phyloP scores from a whole-genome alignment of 2,797 vertebrate species.

The Petrocephalus sullivani region DNA sequence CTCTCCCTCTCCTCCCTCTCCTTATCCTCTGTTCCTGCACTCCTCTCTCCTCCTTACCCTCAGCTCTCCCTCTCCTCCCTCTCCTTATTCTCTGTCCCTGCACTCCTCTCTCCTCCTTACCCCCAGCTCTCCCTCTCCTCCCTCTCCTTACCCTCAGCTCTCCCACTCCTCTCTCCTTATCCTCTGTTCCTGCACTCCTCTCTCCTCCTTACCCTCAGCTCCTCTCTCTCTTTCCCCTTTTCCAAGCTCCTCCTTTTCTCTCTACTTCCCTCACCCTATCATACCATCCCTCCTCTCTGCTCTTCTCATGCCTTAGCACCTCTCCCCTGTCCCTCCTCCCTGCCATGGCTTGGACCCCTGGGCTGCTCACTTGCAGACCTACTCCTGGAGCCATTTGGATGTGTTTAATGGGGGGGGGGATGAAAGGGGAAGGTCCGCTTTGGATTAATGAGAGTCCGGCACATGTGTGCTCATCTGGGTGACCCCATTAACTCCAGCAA shows the following conservation, averaged over 20 bases:
- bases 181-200: not conserved
- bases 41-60: not conserved
- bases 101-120: too few species aligned
- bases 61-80: not conserved
- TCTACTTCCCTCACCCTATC: too few species aligned
- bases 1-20: not conserved
- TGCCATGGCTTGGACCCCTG: not conserved
- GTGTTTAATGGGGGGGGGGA: not conserved
- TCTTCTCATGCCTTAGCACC: not conserved
- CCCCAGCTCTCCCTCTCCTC: too few species aligned
- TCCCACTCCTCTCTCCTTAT: not conserved
- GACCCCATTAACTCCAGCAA: constrained; percentile 34
- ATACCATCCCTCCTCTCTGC: too few species aligned
- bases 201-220: not conserved
- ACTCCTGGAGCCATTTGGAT: not conserved
- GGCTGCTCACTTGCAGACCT: not conserved
- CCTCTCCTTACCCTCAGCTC: not conserved
- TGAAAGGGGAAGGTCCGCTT: constrained; percentile 28
- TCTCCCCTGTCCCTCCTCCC: not conserved
- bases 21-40: too few species aligned
- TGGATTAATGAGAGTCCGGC: constrained; percentile 26
- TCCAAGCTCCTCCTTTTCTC: not conserved
- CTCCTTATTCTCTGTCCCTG: too few species aligned
- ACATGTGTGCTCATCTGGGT: constrained; percentile 36
- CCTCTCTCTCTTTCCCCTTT: too few species aligned